A percentile compares a stretch with the other conserved stretches of the same genome.
Conservation (phyloP, 2,113 vertebrate genomes). For the Mellivora capensis region DNA sequence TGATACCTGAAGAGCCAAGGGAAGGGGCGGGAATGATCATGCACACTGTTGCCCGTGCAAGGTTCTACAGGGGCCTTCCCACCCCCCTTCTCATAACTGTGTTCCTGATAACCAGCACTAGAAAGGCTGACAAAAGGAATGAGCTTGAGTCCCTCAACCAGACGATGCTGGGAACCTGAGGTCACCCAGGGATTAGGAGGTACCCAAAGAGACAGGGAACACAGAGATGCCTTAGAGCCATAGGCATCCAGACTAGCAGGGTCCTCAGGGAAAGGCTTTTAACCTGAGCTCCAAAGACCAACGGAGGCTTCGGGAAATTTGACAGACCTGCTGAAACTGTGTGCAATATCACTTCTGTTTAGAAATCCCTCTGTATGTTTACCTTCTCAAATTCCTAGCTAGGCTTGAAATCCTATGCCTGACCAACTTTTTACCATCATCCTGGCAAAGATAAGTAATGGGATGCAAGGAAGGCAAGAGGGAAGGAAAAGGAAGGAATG, state of each 20-base stretch:
- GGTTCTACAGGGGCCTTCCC: rapidly evolving
- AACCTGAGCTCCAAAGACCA: not conserved
- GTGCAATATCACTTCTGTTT: rapidly evolving
- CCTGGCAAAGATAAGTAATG: not conserved
- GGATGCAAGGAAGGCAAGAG: no score
- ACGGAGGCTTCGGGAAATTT: rapidly evolving
- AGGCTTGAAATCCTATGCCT: not conserved
- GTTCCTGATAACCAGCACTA: rapidly evolving
- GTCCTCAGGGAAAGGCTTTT: not conserved
- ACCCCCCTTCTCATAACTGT: rapidly evolving
- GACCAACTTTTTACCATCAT: not conserved
- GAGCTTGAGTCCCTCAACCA: not conserved
- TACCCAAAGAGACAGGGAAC: not conserved
- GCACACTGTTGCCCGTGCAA: rapidly evolving
- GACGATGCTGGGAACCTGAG: no score
- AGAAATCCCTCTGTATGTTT: not conserved
- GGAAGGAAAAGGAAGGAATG: no score
- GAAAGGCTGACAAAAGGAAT: not conserved
- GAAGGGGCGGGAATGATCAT: rapidly evolving
- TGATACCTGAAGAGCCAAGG: no score
- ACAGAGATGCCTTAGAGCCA: rapidly evolving
- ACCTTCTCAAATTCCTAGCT: not conserved
- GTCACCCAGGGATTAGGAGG: not conserved
- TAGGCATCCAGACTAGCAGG: not conserved
- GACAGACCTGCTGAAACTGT: no score